Percentiles rank a stretch among this genome's conserved stretches.
Evolutionary conservation across 2,113 vertebrate genomes (phyloP).

Genomic region (Labeo rohita): DNA sequence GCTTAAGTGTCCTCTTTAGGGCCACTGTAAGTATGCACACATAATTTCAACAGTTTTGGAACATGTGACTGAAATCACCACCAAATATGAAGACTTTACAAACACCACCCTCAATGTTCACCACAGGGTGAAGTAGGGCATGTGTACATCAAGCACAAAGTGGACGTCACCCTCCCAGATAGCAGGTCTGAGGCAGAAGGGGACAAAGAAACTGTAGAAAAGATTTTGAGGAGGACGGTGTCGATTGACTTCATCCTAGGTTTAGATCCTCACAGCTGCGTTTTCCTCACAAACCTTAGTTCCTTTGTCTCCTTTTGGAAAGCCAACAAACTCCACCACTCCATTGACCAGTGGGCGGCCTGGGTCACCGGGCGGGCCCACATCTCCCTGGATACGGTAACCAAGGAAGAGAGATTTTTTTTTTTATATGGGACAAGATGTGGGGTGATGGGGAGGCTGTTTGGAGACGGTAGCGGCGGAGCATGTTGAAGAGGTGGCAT

Average conservation of each 20-base stretch:
- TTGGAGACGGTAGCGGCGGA: constrained; percentile 41
- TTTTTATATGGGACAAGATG: constrained; percentile 60
- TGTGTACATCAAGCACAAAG: not conserved
- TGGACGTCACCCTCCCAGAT: not conserved
- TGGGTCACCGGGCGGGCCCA: constrained; percentile 83
- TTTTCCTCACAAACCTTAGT: constrained; percentile 78
- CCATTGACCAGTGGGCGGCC: constrained; percentile 84
- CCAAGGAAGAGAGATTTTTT: constrained; percentile 65
- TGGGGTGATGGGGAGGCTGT: constrained; percentile 31
- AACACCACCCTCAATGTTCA: constrained; percentile 2
- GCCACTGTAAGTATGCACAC: not conserved
- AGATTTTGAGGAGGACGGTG: not conserved
- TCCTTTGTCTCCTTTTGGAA: constrained; percentile 89
- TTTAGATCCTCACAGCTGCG: constrained; percentile 33
- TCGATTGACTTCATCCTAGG: constrained; percentile 13
- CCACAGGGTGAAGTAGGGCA: not conserved
- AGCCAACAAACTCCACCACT: constrained; percentile 85
- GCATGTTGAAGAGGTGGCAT: constrained; percentile 38
- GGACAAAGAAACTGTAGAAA: not conserved
- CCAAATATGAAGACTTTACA: not conserved
- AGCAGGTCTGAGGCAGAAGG: not conserved
- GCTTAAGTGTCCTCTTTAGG: not conserved
- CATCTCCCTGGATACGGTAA: constrained; percentile 82
- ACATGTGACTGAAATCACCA: not conserved
- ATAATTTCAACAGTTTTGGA: not conserved